Conservation (phyloP, 2,797 vertebrate genomes). For the Numenius phaeopus region DNA sequence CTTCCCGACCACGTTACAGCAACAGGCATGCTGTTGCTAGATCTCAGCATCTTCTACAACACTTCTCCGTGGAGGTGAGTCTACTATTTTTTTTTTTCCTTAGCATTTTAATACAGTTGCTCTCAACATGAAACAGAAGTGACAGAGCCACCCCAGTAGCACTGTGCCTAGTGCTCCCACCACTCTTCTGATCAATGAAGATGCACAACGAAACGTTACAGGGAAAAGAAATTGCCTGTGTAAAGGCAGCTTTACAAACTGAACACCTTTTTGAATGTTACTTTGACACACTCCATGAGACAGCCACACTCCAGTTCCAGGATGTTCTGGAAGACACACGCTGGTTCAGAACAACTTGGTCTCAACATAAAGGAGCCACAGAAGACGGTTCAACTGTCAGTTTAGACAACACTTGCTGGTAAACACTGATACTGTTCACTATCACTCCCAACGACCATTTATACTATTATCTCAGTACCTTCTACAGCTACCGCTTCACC, state of each 20-base stretch:
- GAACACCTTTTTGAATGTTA: not conserved
- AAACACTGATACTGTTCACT: not conserved
- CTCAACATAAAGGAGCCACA: accelerated
- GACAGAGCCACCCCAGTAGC: not conserved
- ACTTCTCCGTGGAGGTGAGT: not conserved
- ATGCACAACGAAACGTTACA: not conserved
- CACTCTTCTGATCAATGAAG: not conserved
- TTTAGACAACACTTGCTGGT: not conserved
- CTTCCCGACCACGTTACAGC: not conserved
- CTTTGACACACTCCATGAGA: not conserved
- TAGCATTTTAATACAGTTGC: not conserved
- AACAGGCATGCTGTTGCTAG: accelerated
- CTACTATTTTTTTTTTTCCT: not conserved
- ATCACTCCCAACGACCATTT: not conserved
- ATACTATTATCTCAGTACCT: not conserved
- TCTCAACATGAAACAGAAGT: not conserved
- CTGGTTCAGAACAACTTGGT: not conserved
- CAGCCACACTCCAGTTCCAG: not conserved
- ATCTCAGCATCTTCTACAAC: not conserved
- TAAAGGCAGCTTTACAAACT: not conserved
- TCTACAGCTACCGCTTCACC: not conserved
- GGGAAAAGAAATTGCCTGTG: not conserved
- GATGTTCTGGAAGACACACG: not conserved
- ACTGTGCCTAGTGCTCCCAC: accelerated
- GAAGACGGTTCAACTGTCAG: not conserved